Evolutionary conservation across 2,888 invertebrate species (phyloP).

Genomic region (Cylindroiulus punctatus): DNA sequence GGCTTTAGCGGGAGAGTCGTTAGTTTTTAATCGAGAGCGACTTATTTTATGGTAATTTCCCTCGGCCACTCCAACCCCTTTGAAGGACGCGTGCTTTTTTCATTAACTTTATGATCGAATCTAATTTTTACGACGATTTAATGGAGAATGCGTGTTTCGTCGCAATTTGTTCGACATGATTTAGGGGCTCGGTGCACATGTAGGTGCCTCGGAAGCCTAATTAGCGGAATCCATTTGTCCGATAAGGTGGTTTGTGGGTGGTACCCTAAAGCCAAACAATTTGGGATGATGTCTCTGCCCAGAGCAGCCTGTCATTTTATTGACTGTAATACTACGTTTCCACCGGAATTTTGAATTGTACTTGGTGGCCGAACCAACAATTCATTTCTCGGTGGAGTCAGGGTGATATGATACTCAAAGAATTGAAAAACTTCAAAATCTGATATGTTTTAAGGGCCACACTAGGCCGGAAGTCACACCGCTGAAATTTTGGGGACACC

Average conservation of each 20-base stretch:
- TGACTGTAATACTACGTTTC: too few species aligned
- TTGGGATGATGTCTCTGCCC: too few species aligned
- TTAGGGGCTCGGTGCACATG: background rate
- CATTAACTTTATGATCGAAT: background rate
- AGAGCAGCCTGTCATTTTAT: too few species aligned
- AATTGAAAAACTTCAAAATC: too few species aligned
- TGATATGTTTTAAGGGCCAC: too few species aligned
- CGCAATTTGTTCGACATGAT: background rate
- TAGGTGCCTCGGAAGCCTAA: background rate
- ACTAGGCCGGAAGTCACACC: too few species aligned
- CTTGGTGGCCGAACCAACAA: too few species aligned
- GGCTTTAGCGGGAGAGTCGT: background rate
- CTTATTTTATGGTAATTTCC: background rate
- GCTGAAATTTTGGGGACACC: too few species aligned
- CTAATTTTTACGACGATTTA: slow-evolving; percentile 1
- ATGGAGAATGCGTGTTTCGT: background rate
- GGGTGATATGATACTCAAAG: too few species aligned
- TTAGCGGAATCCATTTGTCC: background rate
- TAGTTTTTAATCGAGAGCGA: background rate
- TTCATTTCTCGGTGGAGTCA: too few species aligned
- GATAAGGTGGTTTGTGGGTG: background rate
- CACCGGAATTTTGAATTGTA: too few species aligned
- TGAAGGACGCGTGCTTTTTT: background rate
- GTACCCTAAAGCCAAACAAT: background rate
- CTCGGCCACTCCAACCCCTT: background rate